These are phyloP conservation scores for Nemapogon koenigi DNA, from an alignment of 2,888 invertebrate genomes.

Conservation along the genomic window DNA sequence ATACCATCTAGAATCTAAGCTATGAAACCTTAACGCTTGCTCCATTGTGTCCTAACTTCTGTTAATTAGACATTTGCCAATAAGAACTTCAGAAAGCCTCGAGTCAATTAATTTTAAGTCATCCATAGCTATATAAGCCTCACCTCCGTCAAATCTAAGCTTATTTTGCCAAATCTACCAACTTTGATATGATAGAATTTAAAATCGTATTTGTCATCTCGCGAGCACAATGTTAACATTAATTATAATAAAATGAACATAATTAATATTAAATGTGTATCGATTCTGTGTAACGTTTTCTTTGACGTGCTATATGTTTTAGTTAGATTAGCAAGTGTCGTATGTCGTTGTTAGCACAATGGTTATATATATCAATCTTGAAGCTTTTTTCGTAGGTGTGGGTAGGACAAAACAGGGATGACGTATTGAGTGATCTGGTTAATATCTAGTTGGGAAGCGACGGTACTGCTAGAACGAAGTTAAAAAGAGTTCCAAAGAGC, in stretches of 20 bases:
- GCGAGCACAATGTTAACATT: constrained; percentile 4
- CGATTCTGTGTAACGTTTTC: not conserved
- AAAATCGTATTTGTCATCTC: not conserved
- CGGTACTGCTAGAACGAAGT: too few relatives aligned
- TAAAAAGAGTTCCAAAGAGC: too few relatives aligned
- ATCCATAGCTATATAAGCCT: constrained; percentile 32
- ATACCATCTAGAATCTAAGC: constrained; percentile 43
- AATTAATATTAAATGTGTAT: not conserved
- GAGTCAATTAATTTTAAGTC: constrained; percentile 63
- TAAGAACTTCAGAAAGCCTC: constrained; percentile 26
- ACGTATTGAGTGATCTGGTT: constrained; percentile 1
- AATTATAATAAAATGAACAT: not conserved
- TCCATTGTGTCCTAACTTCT: constrained; percentile 10
- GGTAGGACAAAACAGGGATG: constrained; percentile 51
- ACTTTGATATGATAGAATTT: not conserved
- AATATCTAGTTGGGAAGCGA: too few relatives aligned
- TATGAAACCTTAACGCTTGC: constrained; percentile 16
- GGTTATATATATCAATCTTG: constrained; percentile 32
- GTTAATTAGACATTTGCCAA: constrained; percentile 25
- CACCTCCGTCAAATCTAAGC: constrained; percentile 4
- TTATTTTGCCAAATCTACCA: constrained; percentile 8
- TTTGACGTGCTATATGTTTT: constrained; percentile 29
- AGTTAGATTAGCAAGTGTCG: constrained; percentile 20
- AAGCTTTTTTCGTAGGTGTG: constrained; percentile 31
- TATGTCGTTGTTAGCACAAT: constrained; percentile 56